Evolutionary conservation across 2,113 vertebrate species (phyloP).

Genomic region (Siniperca chuatsi): DNA sequence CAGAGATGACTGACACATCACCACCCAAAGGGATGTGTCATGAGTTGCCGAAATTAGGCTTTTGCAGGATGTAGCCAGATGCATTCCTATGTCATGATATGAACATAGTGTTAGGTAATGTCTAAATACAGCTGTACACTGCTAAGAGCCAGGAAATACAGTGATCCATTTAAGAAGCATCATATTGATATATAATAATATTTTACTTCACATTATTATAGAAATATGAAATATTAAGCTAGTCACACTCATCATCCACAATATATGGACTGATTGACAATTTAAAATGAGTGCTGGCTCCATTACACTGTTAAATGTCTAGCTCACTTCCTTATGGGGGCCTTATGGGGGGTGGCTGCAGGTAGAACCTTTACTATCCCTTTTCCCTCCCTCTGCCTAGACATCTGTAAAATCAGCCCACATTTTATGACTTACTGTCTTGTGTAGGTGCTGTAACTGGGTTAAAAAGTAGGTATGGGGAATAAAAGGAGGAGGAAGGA

Average conservation of each 20-base stretch:
- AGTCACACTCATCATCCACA: not conserved
- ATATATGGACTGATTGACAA: conserved; percentile 19
- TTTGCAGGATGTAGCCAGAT: conserved; percentile 11
- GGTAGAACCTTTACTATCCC: not conserved
- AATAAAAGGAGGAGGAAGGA: conserved; percentile 72
- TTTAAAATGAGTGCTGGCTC: conserved; percentile 24
- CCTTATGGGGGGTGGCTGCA: conserved; percentile 38
- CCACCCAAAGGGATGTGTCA: conserved; percentile 15
- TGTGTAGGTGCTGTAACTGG: conserved; percentile 64
- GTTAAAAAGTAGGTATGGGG: conserved; percentile 64
- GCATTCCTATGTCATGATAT: conserved; percentile 9
- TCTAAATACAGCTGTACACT: not conserved
- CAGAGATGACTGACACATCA: conserved; percentile 18
- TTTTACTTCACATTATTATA: not conserved
- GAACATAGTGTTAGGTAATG: not conserved
- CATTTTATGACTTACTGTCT: conserved; percentile 39
- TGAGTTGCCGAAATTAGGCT: conserved; percentile 18
- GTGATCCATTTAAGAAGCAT: not conserved
- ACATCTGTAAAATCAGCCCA: conserved; percentile 31
- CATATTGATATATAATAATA: not conserved
- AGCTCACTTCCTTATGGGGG: conserved; percentile 39
- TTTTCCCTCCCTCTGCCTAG: not conserved
- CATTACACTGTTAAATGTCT: conserved; percentile 30
- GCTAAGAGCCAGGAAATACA: not conserved
- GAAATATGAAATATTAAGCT: not conserved